Evolutionary conservation across 2,113 vertebrate genomes (phyloP).

Genomic region (Cryptomyrus ogoouensis): DNA sequence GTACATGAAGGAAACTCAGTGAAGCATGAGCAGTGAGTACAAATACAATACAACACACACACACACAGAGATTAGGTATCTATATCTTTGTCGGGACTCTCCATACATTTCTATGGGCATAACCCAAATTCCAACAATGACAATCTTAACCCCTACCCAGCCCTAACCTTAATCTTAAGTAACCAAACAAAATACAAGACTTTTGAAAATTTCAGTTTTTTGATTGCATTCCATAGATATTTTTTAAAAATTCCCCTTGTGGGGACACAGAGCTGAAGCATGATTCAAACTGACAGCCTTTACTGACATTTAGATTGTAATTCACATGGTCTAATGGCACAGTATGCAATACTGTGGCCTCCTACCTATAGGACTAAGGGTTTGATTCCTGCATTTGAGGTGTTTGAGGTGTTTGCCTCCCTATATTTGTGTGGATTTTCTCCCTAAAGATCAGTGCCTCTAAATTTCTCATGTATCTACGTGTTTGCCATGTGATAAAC

Average conservation of each 20-base stretch:
- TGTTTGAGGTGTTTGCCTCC: background rate
- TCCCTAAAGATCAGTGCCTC: background rate
- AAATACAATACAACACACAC: background rate
- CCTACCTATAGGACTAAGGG: background rate
- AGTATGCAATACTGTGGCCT: background rate
- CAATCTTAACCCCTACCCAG: too few relatives aligned
- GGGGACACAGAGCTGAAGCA: background rate
- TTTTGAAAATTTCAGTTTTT: too few relatives aligned
- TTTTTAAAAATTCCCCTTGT: background rate
- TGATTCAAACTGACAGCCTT: background rate
- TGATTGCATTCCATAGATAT: background rate
- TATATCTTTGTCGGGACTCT: background rate
- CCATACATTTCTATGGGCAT: too few relatives aligned
- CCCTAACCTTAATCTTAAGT: too few relatives aligned
- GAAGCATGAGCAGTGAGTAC: background rate
- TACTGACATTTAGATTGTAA: background rate
- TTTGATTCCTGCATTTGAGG: background rate
- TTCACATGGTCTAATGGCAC: background rate
- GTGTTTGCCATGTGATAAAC: background rate
- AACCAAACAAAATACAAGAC: too few relatives aligned
- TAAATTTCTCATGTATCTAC: background rate
- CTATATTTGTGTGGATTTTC: background rate
- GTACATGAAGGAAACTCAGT: background rate
- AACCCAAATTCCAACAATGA: too few relatives aligned
- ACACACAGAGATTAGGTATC: background rate